These are phyloP conservation scores for Fistularia commersonii DNA, from an alignment of 2,797 vertebrate genomes.

Conservation along the genomic window DNA sequence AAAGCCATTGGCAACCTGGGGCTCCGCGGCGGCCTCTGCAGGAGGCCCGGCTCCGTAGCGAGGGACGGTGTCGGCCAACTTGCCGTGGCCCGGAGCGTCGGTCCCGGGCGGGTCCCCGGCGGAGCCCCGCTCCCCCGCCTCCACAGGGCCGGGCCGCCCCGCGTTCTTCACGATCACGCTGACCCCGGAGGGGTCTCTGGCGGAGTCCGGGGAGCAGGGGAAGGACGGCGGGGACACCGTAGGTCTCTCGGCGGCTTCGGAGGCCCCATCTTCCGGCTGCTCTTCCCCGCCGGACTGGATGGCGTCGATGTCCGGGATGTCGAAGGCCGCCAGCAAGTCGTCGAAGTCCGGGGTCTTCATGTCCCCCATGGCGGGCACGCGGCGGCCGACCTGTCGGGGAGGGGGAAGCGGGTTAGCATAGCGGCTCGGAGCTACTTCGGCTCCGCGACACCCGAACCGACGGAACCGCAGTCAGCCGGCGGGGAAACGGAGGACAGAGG, in stretches of 20 bases:
- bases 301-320: constrained; percentile 96
- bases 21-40: constrained; percentile 25
- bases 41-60: constrained; percentile 41
- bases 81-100: constrained; percentile 31
- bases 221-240: constrained; percentile 48
- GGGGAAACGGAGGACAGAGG: no score
- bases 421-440: no score
- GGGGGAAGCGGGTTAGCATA: not conserved
- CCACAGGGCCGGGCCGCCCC: constrained; percentile 65
- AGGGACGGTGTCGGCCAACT: constrained; percentile 33
- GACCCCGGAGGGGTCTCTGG: constrained; percentile 79
- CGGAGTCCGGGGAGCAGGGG: constrained; percentile 40
- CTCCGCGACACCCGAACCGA: no score
- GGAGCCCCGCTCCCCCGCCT: constrained; percentile 55
- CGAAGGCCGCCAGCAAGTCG: constrained; percentile 96
- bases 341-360: constrained; percentile 99
- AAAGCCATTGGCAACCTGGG: constrained; percentile 82
- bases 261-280: constrained; percentile 47
- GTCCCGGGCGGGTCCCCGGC: constrained; percentile 27
- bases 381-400: constrained; percentile 59
- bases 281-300: constrained; percentile 88
- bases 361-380: constrained; percentile 87
- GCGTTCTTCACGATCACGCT: constrained; percentile 98
- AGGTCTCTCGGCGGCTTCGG: constrained; percentile 20
- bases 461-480: no score